These are phyloP conservation scores for Pterois miles DNA, from an alignment of 2,797 vertebrate species.

Conservation along the genomic window DNA sequence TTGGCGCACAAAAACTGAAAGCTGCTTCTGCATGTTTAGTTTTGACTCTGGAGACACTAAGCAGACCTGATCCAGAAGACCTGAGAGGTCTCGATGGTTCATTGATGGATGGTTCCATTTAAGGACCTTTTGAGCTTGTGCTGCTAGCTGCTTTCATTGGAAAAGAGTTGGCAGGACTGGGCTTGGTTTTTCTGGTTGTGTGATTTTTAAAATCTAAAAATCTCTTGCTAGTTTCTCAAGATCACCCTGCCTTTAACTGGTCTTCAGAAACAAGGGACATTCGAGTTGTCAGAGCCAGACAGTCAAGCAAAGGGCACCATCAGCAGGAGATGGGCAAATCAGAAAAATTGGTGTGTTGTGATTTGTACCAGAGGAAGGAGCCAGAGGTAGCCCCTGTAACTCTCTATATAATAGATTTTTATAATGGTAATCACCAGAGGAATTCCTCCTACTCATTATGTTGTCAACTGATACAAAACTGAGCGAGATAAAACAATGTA, in stretches of 20 bases:
- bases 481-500: slow-evolving; percentile 1
- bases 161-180: background rate
- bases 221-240: background rate
- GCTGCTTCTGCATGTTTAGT: too few relatives aligned
- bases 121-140: background rate
- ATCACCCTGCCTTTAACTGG: background rate
- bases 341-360: background rate
- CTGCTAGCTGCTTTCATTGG: background rate
- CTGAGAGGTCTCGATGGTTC: too few relatives aligned
- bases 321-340: background rate
- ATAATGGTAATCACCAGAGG: background rate
- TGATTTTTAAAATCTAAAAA: background rate
- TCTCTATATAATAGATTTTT: background rate
- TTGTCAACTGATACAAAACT: background rate
- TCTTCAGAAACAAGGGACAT: background rate
- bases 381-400: background rate
- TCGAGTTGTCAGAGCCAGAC: background rate
- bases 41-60: too few relatives aligned
- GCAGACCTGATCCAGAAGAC: too few relatives aligned
- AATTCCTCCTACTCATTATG: slow-evolving; percentile 1
- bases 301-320: background rate
- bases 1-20: too few relatives aligned
- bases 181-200: background rate
- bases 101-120: background rate
- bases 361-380: background rate